Base-by-base conservation (phyloP, 2,113 vertebrate genomes). In the Peromyscus maniculatus region DNA sequence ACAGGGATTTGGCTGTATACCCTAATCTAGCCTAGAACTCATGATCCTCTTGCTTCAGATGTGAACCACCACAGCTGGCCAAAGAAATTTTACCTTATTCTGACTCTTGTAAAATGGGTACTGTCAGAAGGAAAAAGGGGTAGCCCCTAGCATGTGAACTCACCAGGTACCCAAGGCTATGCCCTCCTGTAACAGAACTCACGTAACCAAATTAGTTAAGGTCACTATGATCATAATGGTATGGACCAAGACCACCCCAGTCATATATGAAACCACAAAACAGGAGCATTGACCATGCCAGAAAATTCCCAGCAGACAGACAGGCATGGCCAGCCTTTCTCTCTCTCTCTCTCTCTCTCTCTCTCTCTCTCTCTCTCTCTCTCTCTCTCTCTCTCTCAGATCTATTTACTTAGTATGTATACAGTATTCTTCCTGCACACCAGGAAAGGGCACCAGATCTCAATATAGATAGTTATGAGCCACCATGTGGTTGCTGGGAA, bases 281-380 rank as follows among this genome's bases (percentile, higher is more conserved):
- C 69, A 12, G 1, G 33, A 72, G 21, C 15, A 9, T 0, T 16
- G 12, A 24, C 91, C 22, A 31, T 78, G 55, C 55, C 39, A 55
- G 15, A 64, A 5, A 19, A 16, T 62, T 78, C n/a, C 28, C 8
- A 17, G 69, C 46, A 46, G 6, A 49, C 26, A 19, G 24, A 19
- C 1, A 11, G 1, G 57, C 66, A 5, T 16, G 33, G 0, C 26
- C 0, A 2, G 26, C 28, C 0, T 9, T 7, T 43, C 43, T 43
- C 43, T 43, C 43, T 43, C 43, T 43, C 43, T 43, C 43, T 43
- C 43, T 43, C 43, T 43, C 43, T 43, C 43, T 43, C 43, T 43
- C 43, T 43, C 43, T 43, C 43, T 43, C 43, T 43, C 43, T 43
- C 43, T 43, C 43, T 43, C 43, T 43, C 43, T 43, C 43, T 43